These are phyloP conservation scores for Pandion haliaetus DNA, from an alignment of 2,113 vertebrate genomes.

Conservation along the genomic window DNA sequence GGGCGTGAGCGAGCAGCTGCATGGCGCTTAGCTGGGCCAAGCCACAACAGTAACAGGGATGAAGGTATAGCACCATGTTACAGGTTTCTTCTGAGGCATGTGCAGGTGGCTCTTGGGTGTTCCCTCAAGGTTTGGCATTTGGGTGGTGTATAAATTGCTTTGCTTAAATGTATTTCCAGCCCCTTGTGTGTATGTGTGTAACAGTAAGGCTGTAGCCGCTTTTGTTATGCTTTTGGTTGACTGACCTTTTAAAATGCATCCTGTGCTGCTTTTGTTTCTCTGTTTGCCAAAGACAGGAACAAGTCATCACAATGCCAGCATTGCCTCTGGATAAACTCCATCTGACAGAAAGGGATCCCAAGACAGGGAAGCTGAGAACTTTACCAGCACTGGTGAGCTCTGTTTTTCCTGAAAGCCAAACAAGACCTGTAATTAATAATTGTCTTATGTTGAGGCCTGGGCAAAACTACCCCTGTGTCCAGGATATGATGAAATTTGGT, in stretches of 20 bases:
- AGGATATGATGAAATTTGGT: not conserved
- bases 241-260: not conserved
- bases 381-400: slow-evolving; percentile 88
- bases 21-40: no score
- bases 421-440: not conserved
- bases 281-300: not conserved
- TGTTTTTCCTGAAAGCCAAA: not conserved
- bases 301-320: slow-evolving; percentile 63
- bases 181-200: not conserved
- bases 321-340: slow-evolving; percentile 90
- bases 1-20: no score
- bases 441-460: not conserved
- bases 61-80: not conserved
- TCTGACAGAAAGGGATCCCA: slow-evolving; percentile 78
- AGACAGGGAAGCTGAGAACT: slow-evolving; percentile 79
- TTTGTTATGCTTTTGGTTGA: not conserved
- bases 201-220: not conserved
- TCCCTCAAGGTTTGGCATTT: not conserved
- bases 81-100: not conserved
- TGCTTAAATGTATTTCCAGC: not conserved
- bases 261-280: not conserved
- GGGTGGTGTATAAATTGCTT: not conserved
- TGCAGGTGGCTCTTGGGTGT: not conserved
- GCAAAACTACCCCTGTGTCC: not conserved
- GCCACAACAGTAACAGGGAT: no score